These are phyloP conservation scores for Idris sp. DNA, from an alignment of 1,140 invertebrate species.

Conservation along the genomic window DNA sequence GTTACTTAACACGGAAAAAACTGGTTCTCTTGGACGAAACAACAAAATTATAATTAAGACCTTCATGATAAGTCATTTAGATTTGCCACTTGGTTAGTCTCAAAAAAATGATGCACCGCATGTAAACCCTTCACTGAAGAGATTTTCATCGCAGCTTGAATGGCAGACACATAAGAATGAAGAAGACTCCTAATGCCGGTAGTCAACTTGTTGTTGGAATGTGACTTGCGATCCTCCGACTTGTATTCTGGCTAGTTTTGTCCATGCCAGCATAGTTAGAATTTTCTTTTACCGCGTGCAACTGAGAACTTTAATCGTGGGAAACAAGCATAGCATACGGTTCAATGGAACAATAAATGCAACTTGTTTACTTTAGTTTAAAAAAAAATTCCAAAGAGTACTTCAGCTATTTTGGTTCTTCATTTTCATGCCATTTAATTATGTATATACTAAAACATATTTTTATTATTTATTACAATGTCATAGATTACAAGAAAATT, in stretches of 20 bases:
- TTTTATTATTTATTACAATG: no score
- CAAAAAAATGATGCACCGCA: slow-evolving; percentile 37
- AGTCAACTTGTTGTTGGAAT: slow-evolving; percentile 57
- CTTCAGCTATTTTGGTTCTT: no score
- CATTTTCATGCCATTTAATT: no score
- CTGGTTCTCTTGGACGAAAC: slow-evolving; percentile 29
- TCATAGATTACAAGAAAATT: no score
- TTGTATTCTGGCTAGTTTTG: slow-evolving; percentile 57
- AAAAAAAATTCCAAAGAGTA: no score
- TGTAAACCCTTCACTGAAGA: no score
- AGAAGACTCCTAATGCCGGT: slow-evolving; percentile 42
- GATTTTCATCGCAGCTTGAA: no score
- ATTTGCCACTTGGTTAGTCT: slow-evolving; percentile 52
- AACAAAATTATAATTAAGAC: slow-evolving; percentile 13
- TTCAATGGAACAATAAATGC: slow-evolving; percentile 45
- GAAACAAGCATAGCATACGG: no score
- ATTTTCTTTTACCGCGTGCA: slow-evolving; percentile 38
- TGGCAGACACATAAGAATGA: no score
- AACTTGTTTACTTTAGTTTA: slow-evolving; percentile 10
- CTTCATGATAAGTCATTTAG: slow-evolving; percentile 48
- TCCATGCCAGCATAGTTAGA: slow-evolving; percentile 57
- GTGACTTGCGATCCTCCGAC: slow-evolving; percentile 56
- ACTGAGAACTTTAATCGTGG: no score
- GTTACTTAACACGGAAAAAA: slow-evolving; percentile 22
- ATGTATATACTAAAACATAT: no score